These are phyloP conservation scores for Trilocha varians DNA, from an alignment of 2,888 invertebrate species.

Conservation along the genomic window DNA sequence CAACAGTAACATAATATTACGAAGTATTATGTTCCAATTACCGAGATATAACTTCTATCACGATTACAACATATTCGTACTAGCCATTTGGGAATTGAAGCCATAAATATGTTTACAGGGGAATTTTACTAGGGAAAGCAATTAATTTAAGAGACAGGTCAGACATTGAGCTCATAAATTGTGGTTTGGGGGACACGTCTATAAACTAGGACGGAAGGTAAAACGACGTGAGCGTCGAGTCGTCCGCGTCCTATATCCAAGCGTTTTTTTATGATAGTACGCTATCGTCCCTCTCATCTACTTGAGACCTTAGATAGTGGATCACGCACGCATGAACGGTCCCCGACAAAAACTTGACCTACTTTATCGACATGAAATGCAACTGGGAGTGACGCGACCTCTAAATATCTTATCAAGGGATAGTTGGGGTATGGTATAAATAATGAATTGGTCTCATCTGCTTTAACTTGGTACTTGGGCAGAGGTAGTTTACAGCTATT, in stretches of 20 bases:
- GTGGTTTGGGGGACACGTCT: slow-evolving; percentile 53
- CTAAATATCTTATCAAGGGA: background rate
- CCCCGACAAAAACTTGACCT: slow-evolving; percentile 48
- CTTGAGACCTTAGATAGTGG: slow-evolving; percentile 57
- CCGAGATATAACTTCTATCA: too few species aligned
- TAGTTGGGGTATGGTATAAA: too few species aligned
- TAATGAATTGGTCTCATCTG: too few species aligned
- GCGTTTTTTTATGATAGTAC: slow-evolving; percentile 60
- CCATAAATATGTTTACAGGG: background rate
- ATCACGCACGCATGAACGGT: slow-evolving; percentile 53
- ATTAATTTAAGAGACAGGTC: slow-evolving; percentile 33
- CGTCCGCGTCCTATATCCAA: slow-evolving; percentile 52
- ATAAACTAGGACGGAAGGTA: slow-evolving; percentile 59
- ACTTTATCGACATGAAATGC: slow-evolving; percentile 38
- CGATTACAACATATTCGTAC: too few species aligned
- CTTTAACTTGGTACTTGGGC: too few species aligned
- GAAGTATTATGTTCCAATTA: too few species aligned
- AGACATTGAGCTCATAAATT: slow-evolving; percentile 47
- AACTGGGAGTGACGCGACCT: slow-evolving; percentile 25
- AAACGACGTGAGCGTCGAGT: slow-evolving; percentile 37
- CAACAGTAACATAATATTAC: too few species aligned
- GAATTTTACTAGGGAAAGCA: slow-evolving; percentile 18
- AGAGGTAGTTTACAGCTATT: too few species aligned
- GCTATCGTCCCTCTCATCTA: slow-evolving; percentile 61
- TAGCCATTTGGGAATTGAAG: background rate